Percentiles rank a stretch among this genome's conserved stretches.
Evolutionary conservation across 2,113 vertebrate genomes (phyloP).

Genomic region (Mormyrus lacerda): DNA sequence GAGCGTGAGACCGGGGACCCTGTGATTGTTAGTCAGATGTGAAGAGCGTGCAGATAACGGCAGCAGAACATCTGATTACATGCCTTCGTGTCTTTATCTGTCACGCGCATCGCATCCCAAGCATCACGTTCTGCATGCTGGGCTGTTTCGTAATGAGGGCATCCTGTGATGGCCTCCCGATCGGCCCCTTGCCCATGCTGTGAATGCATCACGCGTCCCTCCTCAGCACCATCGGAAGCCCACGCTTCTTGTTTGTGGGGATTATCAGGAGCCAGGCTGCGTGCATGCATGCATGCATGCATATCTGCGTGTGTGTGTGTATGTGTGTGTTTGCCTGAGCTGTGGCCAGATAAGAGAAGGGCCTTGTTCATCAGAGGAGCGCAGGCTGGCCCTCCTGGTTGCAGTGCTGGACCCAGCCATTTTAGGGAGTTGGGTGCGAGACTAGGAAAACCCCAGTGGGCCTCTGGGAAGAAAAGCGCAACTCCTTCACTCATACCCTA

Average conservation of each 20-base stretch:
- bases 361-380: background rate
- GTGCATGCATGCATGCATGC: background rate
- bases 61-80: conserved; percentile 49
- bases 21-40: conserved; percentile 41
- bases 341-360: background rate
- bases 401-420: background rate
- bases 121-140: conserved; percentile 26
- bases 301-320: background rate
- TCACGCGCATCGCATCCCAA: conserved; percentile 35
- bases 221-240: background rate
- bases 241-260: background rate
- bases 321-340: background rate
- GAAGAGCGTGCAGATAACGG: conserved; percentile 39
- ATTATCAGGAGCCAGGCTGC: background rate
- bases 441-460: background rate
- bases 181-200: background rate
- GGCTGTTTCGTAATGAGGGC: conserved; percentile 35
- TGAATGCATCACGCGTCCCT: background rate
- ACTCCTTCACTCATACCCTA: background rate
- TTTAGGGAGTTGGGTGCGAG: background rate
- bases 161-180: background rate
- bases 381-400: background rate
- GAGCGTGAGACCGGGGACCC: conserved; percentile 46
- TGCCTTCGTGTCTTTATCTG: conserved; percentile 37
- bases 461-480: background rate